Conservation (phyloP, 2,888 invertebrate species). For the Drosophila nigricruria region DNA sequence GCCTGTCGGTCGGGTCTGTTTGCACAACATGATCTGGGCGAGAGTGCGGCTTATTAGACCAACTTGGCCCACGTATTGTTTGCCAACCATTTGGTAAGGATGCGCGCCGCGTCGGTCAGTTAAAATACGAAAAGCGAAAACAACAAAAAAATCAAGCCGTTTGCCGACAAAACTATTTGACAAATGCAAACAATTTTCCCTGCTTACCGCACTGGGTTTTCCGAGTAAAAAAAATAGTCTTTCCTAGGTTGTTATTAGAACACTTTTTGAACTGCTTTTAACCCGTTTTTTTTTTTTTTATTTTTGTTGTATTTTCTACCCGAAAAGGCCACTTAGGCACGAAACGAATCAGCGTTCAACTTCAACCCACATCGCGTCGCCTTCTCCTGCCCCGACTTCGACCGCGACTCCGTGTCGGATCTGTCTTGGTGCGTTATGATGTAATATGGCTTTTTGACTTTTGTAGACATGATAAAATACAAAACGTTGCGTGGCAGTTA, state of each 20-base stretch:
- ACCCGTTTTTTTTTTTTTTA: constrained; percentile 25
- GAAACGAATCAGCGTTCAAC: constrained; percentile 59
- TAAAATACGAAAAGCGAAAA: constrained; percentile 37
- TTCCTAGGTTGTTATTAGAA: constrained; percentile 75
- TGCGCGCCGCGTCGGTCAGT: constrained; percentile 66
- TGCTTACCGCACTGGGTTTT: constrained; percentile 49
- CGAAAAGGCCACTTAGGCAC: constrained; percentile 76
- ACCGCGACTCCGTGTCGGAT: constrained; percentile 26
- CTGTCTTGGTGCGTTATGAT: constrained; percentile 66
- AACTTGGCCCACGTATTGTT: constrained; percentile 65
- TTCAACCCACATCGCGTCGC: constrained; percentile 19
- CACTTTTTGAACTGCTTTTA: constrained; percentile 69
- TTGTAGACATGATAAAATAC: constrained; percentile 81
- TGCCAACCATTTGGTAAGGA: constrained; percentile 73
- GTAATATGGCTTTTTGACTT: constrained; percentile 81
- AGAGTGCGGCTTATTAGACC: constrained; percentile 80
- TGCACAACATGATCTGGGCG: constrained; percentile 78
- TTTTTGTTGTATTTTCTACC: constrained; percentile 8
- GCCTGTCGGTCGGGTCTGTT: constrained; percentile 50
- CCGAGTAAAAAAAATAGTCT: constrained; percentile 53
- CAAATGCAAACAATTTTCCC: constrained; percentile 79
- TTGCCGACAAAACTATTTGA: constrained; percentile 73
- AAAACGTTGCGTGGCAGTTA: constrained; percentile 80
- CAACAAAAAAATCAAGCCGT: constrained; percentile 43
- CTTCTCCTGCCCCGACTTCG: background rate